Evolutionary conservation across 2,888 invertebrate species (phyloP), one percentile per base, ranked within the genome.

Genomic region (Ophraella communa): DNA sequence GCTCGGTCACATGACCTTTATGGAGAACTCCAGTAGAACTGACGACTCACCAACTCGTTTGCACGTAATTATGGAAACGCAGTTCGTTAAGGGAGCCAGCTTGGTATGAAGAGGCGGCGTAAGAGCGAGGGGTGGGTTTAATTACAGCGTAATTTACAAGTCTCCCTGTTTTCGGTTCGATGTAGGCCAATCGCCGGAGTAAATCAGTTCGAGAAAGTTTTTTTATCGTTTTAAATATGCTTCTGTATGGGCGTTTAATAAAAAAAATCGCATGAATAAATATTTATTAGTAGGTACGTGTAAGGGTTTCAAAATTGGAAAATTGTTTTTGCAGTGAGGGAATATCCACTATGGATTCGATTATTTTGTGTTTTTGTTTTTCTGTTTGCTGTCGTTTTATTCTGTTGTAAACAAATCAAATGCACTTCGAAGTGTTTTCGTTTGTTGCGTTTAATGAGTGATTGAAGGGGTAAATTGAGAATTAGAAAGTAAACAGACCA

Each of bases 61-160:
- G 77, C 78, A 78, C 77, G 76, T 78, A 79, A 78, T 79, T 79
- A 79, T 76, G 77, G 77, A 74, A 75, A 78, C 77, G 76, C 78
- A 78, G 77, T 78, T 76, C 69, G 69, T 75, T 73, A 62, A 62
- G 65, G 73, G 70, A 76, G 76, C 76, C 78, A 76, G 77, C 77
- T 77, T 53, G 39, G 58, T 52, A 57, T 62, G 62, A 77, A 72
- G 71, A 71, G 68, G 64, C 44, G 71, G 72, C 73, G 69, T 71
- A 68, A n/a, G 72, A 74, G 71, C 73, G 65, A 63, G 69, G 72
- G 75, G 74, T 73, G 71, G 71, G 64, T 76, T 78, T 78, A 78
- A 79, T 79, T 78, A 78, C 74, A 71, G 70, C 71, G 76, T 77
- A 79, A 78, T 78, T 77, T 78, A 76, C 76, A 74, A 71, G 74